phyloP scores from a whole-genome alignment of 2,797 vertebrate species.

The Rhinophrynus dorsalis region DNA sequence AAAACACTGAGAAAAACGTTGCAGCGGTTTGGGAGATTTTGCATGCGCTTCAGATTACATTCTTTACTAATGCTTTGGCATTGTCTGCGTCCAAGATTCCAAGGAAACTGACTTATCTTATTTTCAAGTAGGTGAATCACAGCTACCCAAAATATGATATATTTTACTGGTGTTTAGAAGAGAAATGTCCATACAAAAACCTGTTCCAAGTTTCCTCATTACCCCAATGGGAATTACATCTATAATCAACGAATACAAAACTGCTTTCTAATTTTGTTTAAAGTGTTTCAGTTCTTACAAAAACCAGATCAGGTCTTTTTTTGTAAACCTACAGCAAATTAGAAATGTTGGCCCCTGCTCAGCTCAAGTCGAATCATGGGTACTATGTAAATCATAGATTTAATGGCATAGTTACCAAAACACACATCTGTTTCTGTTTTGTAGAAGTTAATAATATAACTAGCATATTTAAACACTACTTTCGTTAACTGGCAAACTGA shows the following conservation, averaged over 20 bases:
- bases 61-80: slow-evolving; percentile 66
- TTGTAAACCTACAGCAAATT: slow-evolving; percentile 91
- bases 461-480: slow-evolving; percentile 86
- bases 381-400: slow-evolving; percentile 94
- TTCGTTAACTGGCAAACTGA: slow-evolving; percentile 75
- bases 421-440: slow-evolving; percentile 97
- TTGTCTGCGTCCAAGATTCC: slow-evolving; percentile 62
- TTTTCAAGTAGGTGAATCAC: slow-evolving; percentile 65
- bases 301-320: slow-evolving; percentile 81
- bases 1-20: neutral
- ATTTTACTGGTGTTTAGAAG: slow-evolving; percentile 66
- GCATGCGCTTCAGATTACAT: slow-evolving; percentile 60
- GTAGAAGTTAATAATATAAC: slow-evolving; percentile 84
- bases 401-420: slow-evolving; percentile 86
- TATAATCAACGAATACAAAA: slow-evolving; percentile 78
- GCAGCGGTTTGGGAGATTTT: slow-evolving; percentile 54
- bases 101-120: slow-evolving; percentile 65
- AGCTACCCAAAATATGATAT: slow-evolving; percentile 70
- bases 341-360: slow-evolving; percentile 88
- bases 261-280: slow-evolving; percentile 83
- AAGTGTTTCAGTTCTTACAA: slow-evolving; percentile 88
- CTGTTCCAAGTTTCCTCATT: slow-evolving; percentile 72
- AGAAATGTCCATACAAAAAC: slow-evolving; percentile 73
- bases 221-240: slow-evolving; percentile 74
- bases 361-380: slow-evolving; percentile 79